Percentiles rank a stretch among this genome's conserved stretches.
These are phyloP conservation scores for Rhagonycha lutea DNA, from an alignment of 2,888 invertebrate species.

Conservation along the genomic window DNA sequence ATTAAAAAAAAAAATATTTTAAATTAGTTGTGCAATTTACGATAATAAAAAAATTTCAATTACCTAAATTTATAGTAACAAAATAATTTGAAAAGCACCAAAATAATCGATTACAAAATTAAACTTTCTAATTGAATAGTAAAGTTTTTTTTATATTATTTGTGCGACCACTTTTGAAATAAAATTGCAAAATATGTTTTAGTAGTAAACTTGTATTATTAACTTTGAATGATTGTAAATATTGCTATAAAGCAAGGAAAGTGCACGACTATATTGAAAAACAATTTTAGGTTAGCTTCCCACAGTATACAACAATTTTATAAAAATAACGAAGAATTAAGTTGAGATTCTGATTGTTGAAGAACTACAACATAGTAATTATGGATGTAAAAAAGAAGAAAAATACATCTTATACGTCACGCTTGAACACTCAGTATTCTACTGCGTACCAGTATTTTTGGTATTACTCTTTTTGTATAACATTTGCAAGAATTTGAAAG, in stretches of 20 bases:
- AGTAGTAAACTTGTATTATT: neutral
- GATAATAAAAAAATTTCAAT: neutral
- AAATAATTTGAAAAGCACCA: neutral
- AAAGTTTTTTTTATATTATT: neutral
- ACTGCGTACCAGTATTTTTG: slow-evolving; percentile 35
- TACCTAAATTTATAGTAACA: neutral
- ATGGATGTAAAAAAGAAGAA: slow-evolving; percentile 28
- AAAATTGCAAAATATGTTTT: neutral
- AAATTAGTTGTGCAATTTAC: neutral
- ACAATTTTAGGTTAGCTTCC: slow-evolving; percentile 37
- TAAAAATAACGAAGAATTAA: slow-evolving; percentile 19
- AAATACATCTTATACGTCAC: slow-evolving; percentile 34
- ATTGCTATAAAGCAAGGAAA: slow-evolving; percentile 23
- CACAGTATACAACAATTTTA: slow-evolving; percentile 18
- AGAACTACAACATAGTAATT: slow-evolving; percentile 26
- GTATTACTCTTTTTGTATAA: slow-evolving; percentile 4
- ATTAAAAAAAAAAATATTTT: neutral
- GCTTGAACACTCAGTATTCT: slow-evolving; percentile 40
- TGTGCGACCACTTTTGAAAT: neutral
- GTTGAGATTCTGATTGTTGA: slow-evolving; percentile 20
- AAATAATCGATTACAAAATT: neutral
- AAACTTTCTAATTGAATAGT: slow-evolving; percentile 2
- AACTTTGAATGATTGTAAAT: neutral
- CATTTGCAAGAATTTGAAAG: neutral
- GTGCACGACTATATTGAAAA: slow-evolving; percentile 35